Base-by-base conservation (phyloP, 2,888 invertebrate genomes). In the Furcula furcula region DNA sequence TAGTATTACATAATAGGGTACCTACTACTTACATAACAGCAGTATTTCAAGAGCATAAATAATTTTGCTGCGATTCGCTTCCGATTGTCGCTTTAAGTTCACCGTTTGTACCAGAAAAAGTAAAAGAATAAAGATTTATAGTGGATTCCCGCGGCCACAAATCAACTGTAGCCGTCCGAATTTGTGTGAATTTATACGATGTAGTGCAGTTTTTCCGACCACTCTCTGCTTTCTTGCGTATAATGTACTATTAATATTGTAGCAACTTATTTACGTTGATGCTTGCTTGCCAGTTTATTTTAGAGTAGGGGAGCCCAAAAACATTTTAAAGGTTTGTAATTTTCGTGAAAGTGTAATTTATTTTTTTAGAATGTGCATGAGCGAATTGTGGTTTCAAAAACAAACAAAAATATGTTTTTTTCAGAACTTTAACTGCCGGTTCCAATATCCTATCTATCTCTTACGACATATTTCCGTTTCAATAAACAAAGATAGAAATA, bases 81-180 rank as follows among this genome's bases (percentile, higher is more conserved):
- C 9, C n/a, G 4, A 14, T 26, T 14, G 26, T 26, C 37, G 34
- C 36, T 29, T 7, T 31, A 43, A 36, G 33, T 42, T 54, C 28
- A 40, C 36, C 7, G 36, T 39, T 60, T 65, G 40, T 39, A 44
- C 41, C 47, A 47, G 41, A 57, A 55, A 37, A 57, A 46, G 40
- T 29, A 43, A 61, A 65, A 60, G 51, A 57, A 57, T 52, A 55
- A 61, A 75, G 79, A 82, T 82, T 81, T 82, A 82, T 79, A 62
- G 71, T 65, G 69, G 67, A 67, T 75, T 76, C 72, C 53, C 61
- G 55, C 55, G 46, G 66, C 76, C 62, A 82, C 82, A 81, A 83
- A 83, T 83, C 82, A 82, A 79, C 69, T 47, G 58, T 55, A 51
- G 62, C 69, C 71, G 77, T 77, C 79, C 57, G 73, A 76, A 74